A percentile compares a stretch with the other conserved stretches of the same genome.
Evolutionary conservation across 2,888 invertebrate species (phyloP).

Genomic region (Caenorhabditis sulstoni): DNA sequence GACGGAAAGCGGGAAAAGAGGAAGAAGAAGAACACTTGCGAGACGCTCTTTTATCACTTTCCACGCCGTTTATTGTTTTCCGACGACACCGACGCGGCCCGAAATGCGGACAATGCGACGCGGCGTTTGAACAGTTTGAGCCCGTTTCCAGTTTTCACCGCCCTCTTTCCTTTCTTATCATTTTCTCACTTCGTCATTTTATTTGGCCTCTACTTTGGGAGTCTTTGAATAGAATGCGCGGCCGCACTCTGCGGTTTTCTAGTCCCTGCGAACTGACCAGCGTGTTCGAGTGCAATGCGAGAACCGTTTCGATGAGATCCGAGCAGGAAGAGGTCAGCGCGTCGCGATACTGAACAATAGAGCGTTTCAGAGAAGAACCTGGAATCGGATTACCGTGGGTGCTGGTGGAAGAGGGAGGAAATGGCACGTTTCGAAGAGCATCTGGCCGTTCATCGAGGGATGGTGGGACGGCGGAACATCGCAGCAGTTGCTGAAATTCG

Average conservation of each 20-base stretch:
- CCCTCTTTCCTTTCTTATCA: neutral
- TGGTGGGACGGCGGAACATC: slow-evolving; percentile 53
- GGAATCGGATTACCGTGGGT: slow-evolving; percentile 10
- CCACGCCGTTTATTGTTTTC: slow-evolving; percentile 8
- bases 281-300: slow-evolving; percentile 60
- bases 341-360: slow-evolving; percentile 52
- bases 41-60: slow-evolving; percentile 37
- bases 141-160: no score
- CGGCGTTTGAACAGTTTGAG: no score
- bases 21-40: slow-evolving; percentile 10
- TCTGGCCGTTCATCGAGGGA: slow-evolving; percentile 51
- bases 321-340: slow-evolving; percentile 59
- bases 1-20: slow-evolving; percentile 12
- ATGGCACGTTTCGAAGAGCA: slow-evolving; percentile 50
- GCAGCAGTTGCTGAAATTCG: slow-evolving; percentile 45
- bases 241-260: no score
- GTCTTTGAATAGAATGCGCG: no score
- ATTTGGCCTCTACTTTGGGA: no score
- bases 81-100: no score
- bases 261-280: slow-evolving; percentile 51
- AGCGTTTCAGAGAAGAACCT: no score
- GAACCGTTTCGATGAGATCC: slow-evolving; percentile 52
- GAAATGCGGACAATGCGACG: no score
- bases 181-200: slow-evolving; percentile 7
- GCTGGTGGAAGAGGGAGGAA: slow-evolving; percentile 48